Evolutionary conservation across 2,888 invertebrate species (phyloP).

Genomic region (Tachina lurida): DNA sequence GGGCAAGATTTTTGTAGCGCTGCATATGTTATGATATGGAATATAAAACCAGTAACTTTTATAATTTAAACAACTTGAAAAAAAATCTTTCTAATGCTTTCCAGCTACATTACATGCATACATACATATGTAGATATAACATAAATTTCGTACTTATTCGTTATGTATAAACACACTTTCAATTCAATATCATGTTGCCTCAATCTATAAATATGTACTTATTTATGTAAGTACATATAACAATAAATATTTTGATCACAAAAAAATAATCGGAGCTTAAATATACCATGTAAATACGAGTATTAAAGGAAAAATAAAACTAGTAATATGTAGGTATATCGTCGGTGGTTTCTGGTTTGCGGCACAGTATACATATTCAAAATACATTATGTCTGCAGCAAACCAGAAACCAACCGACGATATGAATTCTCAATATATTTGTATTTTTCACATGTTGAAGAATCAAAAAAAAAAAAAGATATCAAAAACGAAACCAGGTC

Average conservation of each 20-base stretch:
- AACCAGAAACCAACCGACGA: no score
- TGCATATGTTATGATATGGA: no score
- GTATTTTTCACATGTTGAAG: slow-evolving; percentile 17
- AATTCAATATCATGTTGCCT: slow-evolving; percentile 9
- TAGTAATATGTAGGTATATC: slow-evolving; percentile 3
- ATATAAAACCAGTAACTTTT: no score
- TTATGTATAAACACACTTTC: background rate
- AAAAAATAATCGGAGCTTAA: slow-evolving; percentile 8
- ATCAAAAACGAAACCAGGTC: slow-evolving; percentile 65
- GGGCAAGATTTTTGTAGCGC: no score
- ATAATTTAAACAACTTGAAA: no score
- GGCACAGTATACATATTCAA: no score
- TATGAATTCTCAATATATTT: slow-evolving; percentile 13
- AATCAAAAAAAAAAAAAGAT: slow-evolving; percentile 4
- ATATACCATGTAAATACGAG: background rate
- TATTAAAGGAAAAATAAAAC: no score
- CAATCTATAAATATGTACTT: background rate
- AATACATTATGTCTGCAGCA: no score
- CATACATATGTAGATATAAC: background rate
- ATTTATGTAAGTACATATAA: background rate
- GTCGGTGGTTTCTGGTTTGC: no score
- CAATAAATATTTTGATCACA: slow-evolving; percentile 43
- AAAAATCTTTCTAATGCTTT: no score
- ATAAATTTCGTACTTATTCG: background rate
- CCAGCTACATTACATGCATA: no score